phyloP scores from a whole-genome alignment of 35 echinoderm and acorn worm genomes.

The Apostichopus japonicus region DNA sequence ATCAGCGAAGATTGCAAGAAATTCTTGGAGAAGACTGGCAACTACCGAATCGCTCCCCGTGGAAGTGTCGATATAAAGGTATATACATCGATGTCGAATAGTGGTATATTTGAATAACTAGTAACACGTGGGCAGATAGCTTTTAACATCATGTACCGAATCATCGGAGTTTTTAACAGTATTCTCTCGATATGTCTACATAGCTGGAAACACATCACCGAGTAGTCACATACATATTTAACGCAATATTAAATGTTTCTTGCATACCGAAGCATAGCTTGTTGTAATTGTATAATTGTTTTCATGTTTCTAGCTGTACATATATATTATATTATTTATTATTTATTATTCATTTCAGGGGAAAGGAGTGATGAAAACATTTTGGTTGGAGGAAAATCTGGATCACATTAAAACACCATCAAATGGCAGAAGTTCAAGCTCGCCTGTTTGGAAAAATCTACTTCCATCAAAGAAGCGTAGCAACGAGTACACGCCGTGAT shows the following conservation, averaged over 20 bases:
- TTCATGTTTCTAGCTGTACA: no score
- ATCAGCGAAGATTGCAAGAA: slow-evolving; percentile 62
- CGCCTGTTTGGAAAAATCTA: slow-evolving; percentile 25
- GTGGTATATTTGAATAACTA: no score
- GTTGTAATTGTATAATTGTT: no score
- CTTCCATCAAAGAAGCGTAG: not conserved
- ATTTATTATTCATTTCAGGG: slow-evolving; percentile 44
- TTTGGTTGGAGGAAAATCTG: slow-evolving; percentile 48
- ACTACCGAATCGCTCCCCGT: slow-evolving; percentile 39
- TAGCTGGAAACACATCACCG: no score
- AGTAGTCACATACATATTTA: no score
- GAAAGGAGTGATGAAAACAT: slow-evolving; percentile 76
- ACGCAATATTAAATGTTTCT: no score
- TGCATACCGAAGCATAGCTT: no score
- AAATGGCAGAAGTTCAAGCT: not conserved
- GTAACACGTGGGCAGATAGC: no score
- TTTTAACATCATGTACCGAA: no score
- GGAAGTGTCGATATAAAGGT: slow-evolving; percentile 71
- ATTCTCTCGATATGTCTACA: no score
- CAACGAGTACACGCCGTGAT: not conserved
- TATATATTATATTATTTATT: not conserved
- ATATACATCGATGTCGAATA: not conserved
- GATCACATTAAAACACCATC: not conserved
- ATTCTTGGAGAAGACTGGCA: slow-evolving; percentile 54
- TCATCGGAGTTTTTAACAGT: no score